These are phyloP conservation scores for Drosophila incognita DNA, from an alignment of 2,888 invertebrate species.

Conservation along the genomic window DNA sequence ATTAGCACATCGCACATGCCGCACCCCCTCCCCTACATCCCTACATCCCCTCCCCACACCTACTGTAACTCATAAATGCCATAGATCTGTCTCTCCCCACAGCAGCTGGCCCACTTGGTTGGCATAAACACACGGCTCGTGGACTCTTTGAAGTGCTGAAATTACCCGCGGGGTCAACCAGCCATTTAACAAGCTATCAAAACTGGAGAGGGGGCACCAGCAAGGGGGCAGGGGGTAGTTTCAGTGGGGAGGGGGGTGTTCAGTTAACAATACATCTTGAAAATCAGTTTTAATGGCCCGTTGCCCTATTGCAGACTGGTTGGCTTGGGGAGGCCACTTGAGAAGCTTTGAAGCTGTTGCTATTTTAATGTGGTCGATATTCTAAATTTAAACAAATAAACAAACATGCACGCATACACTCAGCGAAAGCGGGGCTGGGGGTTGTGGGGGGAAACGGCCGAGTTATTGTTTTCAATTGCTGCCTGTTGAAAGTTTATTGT, in stretches of 20 bases:
- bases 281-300: conserved; percentile 73
- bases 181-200: conserved; percentile 38
- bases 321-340: conserved; percentile 57
- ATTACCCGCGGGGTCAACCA: conserved; percentile 77
- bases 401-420: conserved; percentile 55
- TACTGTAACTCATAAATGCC: conserved; percentile 71
- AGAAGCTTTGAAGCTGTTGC: conserved; percentile 77
- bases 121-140: conserved; percentile 70
- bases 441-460: conserved; percentile 4
- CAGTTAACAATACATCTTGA: conserved; percentile 73
- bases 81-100: conserved; percentile 58
- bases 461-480: conserved; percentile 26
- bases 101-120: conserved; percentile 78
- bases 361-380: conserved; percentile 78
- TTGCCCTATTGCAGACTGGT: conserved; percentile 15
- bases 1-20: conserved; percentile 61
- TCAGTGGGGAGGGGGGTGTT: not conserved
- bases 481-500: conserved; percentile 75
- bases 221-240: not conserved
- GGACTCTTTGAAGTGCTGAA: conserved; percentile 77
- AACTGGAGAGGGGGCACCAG: not conserved
- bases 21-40: not conserved
- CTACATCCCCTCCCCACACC: not conserved
- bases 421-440: not conserved
- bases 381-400: conserved; percentile 79